Evolutionary conservation across 2,888 invertebrate genomes (phyloP).

Genomic region (Cybosia mesomella): DNA sequence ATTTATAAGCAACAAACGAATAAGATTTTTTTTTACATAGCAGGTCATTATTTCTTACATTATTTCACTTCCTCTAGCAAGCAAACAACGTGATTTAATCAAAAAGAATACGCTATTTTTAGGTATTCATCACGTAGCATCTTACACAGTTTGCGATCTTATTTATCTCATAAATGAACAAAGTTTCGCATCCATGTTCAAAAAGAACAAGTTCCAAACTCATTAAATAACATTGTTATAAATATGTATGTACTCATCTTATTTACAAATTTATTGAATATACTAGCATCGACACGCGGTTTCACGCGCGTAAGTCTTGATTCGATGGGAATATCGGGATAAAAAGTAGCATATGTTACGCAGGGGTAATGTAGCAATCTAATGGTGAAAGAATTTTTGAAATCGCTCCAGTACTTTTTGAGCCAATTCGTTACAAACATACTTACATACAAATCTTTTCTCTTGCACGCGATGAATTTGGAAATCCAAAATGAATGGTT

Average conservation of each 20-base stretch:
- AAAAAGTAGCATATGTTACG: too few relatives aligned
- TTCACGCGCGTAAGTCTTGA: too few relatives aligned
- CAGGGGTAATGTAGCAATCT: too few relatives aligned
- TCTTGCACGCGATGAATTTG: too few relatives aligned
- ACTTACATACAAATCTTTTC: too few relatives aligned
- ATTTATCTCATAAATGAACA: constrained; percentile 16
- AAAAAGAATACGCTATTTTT: neutral
- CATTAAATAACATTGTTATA: constrained; percentile 15
- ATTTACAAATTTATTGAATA: neutral
- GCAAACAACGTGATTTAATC: neutral
- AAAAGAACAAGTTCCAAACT: constrained; percentile 13
- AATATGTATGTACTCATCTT: neutral
- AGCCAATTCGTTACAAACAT: too few relatives aligned
- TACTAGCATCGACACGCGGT: neutral
- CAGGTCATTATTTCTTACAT: neutral
- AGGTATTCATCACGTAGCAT: neutral
- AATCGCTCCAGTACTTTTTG: too few relatives aligned
- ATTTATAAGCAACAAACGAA: neutral
- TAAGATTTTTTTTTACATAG: neutral
- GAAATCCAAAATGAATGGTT: too few relatives aligned
- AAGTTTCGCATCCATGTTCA: neutral
- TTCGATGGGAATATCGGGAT: too few relatives aligned
- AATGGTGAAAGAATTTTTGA: too few relatives aligned
- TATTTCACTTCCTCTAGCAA: neutral
- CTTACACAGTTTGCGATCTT: neutral